These are phyloP conservation scores for Poeciliopsis occidentalis DNA, from an alignment of 2,113 vertebrate species.

Conservation along the genomic window DNA sequence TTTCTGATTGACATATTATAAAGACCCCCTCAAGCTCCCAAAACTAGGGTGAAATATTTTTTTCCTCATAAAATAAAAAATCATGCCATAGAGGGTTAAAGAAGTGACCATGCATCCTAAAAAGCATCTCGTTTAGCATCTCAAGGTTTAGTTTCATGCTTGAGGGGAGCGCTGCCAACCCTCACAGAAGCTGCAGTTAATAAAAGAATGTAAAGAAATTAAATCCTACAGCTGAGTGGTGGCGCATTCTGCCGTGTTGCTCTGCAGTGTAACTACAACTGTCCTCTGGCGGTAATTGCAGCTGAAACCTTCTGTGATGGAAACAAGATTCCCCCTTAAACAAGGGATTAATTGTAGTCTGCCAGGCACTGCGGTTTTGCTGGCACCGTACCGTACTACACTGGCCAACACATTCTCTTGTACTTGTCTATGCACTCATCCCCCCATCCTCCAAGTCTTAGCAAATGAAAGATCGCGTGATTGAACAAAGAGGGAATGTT, in stretches of 20 bases:
- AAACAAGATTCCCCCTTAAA: neutral
- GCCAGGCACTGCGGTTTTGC: neutral
- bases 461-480: no score
- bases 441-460: no score
- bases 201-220: conserved; percentile 19
- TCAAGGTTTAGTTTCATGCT: conserved; percentile 5
- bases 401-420: neutral
- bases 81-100: no score
- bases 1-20: no score
- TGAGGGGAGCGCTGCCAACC: conserved; percentile 25
- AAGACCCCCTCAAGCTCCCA: no score
- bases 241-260: conserved; percentile 5
- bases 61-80: no score
- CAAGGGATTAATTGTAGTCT: conserved; percentile 19
- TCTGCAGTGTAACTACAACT: conserved; percentile 18
- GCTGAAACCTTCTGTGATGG: conserved; percentile 14
- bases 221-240: no score
- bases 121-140: neutral
- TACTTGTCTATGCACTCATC: no score
- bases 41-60: no score
- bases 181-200: conserved; percentile 38
- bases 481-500: no score
- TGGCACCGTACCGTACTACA: no score
- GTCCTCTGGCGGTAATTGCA: conserved; percentile 38
- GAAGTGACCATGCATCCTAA: neutral